Evolutionary conservation across 2,113 vertebrate genomes (phyloP), one percentile per base, ranked within the genome.

Genomic region (Ceratotherium simum): DNA sequence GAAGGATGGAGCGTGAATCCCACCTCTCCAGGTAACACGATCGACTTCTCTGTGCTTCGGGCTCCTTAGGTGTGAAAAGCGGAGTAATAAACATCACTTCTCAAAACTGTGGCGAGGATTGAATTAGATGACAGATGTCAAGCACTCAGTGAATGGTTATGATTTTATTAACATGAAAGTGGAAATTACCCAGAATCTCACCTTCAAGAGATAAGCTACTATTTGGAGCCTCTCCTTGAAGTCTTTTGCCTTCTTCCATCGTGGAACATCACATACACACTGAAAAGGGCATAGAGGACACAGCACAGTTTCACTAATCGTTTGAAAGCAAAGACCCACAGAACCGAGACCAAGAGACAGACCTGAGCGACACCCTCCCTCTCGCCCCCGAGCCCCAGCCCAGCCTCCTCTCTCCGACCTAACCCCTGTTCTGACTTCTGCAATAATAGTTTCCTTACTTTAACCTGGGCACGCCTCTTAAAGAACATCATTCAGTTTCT

Each of bases 271-370:
- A 39, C 23, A 3, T 10, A 2, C 42, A 7, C 5, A 0, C 91
- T 3, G 23, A 6, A n/a, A 8, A 12, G 39, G 0, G 4, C 56
- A 0, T 1, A 5, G 8, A 7, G 16, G 10, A 3, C 21, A 17
- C 3, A 1, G 1, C 0, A 3, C 17, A 4, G 6, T 20, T 82
- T 33, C 70, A 9, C 13, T 2, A 3, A 18, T 0, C 0, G 2
- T 8, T 33, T 8, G 25, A 16, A 70, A 81, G 62, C n/a, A 14
- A 31, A 92, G 54, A 73, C 65, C 4, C 54, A 18, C 17, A 13
- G 75, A n/a, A 65, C 73, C 67, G 11, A 8, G 5, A 9, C 20
- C 64, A 2, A 29, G n/a, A 42, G 20, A 23, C 46, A 29, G 67
- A 23, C 3, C 27, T 0, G 14, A 29, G 8, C 0, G 4, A 60